These are phyloP conservation scores for Polypterus bichir DNA, from an alignment of 2,113 vertebrate species.

Conservation along the genomic window DNA sequence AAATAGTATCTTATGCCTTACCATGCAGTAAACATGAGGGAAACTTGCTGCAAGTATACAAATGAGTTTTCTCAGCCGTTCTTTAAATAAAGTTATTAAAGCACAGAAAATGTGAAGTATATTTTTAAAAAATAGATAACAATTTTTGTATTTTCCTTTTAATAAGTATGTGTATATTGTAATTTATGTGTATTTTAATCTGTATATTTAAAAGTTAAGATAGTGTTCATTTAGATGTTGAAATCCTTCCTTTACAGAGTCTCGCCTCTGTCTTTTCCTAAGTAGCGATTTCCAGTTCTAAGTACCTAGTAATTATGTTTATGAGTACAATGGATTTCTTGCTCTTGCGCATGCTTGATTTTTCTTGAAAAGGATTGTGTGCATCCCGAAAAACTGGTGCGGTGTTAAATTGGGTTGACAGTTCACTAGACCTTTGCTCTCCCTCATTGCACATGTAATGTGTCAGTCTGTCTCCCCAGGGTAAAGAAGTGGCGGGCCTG, in stretches of 20 bases:
- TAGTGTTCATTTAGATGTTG: no score
- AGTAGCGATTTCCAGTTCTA: slow-evolving; percentile 28
- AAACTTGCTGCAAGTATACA: no score
- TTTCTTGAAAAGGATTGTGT: slow-evolving; percentile 62
- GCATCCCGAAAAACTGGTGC: slow-evolving; percentile 59
- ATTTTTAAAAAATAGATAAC: no score
- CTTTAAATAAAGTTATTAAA: no score
- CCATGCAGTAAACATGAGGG: no score
- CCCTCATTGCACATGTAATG: slow-evolving; percentile 42
- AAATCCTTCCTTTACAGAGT: no score
- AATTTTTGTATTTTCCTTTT: no score
- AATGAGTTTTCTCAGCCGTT: no score
- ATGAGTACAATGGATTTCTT: slow-evolving; percentile 60
- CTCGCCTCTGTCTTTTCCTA: slow-evolving; percentile 2
- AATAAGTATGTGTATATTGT: no score
- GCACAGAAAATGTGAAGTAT: no score
- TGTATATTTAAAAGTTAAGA: not conserved
- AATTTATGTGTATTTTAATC: no score
- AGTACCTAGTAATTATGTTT: slow-evolving; percentile 59
- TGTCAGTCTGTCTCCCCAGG: slow-evolving; percentile 55
- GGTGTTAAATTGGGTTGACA: slow-evolving; percentile 61
- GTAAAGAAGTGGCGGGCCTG: slow-evolving; percentile 39
- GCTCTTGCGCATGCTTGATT: slow-evolving; percentile 68
- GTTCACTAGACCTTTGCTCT: slow-evolving; percentile 53
- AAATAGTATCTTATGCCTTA: no score